phyloP scores from a whole-genome alignment of 2,113 vertebrate species.

The Neolamprologus ventralis region DNA sequence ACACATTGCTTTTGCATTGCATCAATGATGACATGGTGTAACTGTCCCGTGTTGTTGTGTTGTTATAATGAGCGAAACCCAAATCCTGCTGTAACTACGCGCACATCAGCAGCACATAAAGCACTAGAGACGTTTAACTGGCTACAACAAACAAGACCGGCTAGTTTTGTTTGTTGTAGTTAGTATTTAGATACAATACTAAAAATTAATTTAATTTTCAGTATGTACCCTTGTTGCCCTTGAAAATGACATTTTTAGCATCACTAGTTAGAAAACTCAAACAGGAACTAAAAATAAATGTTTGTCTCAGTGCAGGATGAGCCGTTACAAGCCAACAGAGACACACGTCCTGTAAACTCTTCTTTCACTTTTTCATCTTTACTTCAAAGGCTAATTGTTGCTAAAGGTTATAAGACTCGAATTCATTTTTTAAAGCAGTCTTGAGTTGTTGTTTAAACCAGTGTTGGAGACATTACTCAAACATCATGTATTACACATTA shows the following conservation, averaged over 20 bases:
- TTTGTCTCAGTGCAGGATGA: rapidly evolving
- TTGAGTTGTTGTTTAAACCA: too few relatives aligned
- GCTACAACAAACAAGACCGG: background rate
- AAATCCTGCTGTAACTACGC: background rate
- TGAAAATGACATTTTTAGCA: background rate
- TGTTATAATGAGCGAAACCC: background rate
- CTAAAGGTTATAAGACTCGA: background rate
- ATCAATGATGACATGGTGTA: rapidly evolving
- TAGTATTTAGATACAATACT: background rate
- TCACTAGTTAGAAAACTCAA: rapidly evolving
- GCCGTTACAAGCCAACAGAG: background rate
- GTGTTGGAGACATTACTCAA: rapidly evolving
- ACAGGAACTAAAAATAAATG: background rate
- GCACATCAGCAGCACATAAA: background rate
- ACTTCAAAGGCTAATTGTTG: background rate
- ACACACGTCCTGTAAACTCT: background rate
- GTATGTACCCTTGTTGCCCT: background rate
- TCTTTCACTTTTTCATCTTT: background rate
- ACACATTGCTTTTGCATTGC: background rate
- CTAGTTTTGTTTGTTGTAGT: too few relatives aligned
- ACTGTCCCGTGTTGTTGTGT: background rate
- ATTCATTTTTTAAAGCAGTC: rapidly evolving
- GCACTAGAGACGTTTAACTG: background rate
- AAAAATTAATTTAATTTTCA: background rate
- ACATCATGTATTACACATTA: background rate